phyloP scores from a whole-genome alignment of 1,140 invertebrate genomes.

The Psilanteris sp. region DNA sequence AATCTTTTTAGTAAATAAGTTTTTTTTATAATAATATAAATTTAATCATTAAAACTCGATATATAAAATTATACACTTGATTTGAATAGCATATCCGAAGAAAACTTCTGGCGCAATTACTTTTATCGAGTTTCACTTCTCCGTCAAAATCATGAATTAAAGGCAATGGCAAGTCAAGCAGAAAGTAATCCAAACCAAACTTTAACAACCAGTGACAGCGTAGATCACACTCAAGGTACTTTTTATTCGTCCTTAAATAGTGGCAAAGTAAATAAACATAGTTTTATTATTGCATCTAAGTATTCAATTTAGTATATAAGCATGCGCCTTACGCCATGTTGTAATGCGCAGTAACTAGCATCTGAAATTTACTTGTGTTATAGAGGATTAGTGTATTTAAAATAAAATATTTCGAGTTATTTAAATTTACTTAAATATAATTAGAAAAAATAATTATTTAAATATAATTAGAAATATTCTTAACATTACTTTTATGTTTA shows the following conservation, averaged over 20 bases:
- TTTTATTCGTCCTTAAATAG: too few species aligned
- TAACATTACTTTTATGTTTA: too few species aligned
- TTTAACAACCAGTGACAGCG: slow-evolving; percentile 72
- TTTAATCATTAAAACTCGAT: slow-evolving; percentile 15
- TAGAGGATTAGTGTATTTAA: too few species aligned
- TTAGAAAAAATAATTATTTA: too few species aligned
- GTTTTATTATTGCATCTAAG: slow-evolving; percentile 43
- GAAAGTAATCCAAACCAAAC: slow-evolving; percentile 75
- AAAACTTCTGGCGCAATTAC: slow-evolving; percentile 99
- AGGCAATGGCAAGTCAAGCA: slow-evolving; percentile 82
- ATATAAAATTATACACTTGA: slow-evolving; percentile 29
- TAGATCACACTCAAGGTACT: slow-evolving; percentile 78
- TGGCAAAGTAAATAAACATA: slow-evolving; percentile 2
- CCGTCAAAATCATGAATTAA: slow-evolving; percentile 95
- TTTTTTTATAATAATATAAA: too few species aligned
- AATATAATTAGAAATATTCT: too few species aligned
- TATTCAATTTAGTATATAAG: slow-evolving; percentile 37
- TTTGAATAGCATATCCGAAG: slow-evolving; percentile 93
- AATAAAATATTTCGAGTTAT: too few species aligned
- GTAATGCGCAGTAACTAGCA: slow-evolving; percentile 57
- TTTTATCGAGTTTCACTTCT: slow-evolving; percentile 99
- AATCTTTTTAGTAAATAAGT: too few species aligned
- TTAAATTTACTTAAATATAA: too few species aligned
- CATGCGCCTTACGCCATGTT: slow-evolving; percentile 62
- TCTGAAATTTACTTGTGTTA: too few species aligned